These are phyloP conservation scores for Gnathonemus longibarbis DNA, from an alignment of 2,113 vertebrate species.

Conservation along the genomic window DNA sequence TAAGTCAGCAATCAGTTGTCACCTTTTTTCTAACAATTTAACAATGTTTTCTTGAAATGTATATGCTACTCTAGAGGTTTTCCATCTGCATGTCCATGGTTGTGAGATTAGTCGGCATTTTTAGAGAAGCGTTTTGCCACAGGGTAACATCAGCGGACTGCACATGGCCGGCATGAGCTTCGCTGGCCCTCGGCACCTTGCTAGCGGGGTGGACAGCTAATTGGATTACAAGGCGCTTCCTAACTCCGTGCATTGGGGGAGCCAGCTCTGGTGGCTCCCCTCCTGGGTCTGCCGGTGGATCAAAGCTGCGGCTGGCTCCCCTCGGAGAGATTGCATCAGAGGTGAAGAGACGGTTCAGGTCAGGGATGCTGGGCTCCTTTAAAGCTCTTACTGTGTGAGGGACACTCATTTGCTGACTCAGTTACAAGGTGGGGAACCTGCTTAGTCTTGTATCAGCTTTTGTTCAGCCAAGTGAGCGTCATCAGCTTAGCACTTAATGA, in stretches of 20 bases:
- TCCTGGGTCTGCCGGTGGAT: constrained; percentile 14
- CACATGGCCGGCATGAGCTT: background rate
- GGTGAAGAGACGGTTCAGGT: constrained; percentile 43
- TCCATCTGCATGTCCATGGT: background rate
- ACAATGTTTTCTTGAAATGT: background rate
- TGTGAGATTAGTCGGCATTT: background rate
- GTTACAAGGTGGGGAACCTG: constrained; percentile 41
- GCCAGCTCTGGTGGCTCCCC: background rate
- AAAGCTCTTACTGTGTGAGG: constrained; percentile 58
- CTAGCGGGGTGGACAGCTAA: background rate
- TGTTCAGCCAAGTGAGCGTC: constrained; percentile 39
- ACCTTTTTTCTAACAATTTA: background rate
- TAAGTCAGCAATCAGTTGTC: background rate
- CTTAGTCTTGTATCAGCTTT: constrained; percentile 10
- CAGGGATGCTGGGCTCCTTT: constrained; percentile 45
- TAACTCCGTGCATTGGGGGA: background rate
- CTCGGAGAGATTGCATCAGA: constrained; percentile 22
- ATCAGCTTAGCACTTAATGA: constrained; percentile 13
- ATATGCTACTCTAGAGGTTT: background rate
- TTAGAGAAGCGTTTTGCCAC: background rate
- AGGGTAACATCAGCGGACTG: background rate
- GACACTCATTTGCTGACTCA: constrained; percentile 56
- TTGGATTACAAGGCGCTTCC: background rate
- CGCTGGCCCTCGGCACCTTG: background rate
- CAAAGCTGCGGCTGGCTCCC: constrained; percentile 13